Base-by-base conservation (phyloP, 2,113 vertebrate species). In the Bufo gargarizans region DNA sequence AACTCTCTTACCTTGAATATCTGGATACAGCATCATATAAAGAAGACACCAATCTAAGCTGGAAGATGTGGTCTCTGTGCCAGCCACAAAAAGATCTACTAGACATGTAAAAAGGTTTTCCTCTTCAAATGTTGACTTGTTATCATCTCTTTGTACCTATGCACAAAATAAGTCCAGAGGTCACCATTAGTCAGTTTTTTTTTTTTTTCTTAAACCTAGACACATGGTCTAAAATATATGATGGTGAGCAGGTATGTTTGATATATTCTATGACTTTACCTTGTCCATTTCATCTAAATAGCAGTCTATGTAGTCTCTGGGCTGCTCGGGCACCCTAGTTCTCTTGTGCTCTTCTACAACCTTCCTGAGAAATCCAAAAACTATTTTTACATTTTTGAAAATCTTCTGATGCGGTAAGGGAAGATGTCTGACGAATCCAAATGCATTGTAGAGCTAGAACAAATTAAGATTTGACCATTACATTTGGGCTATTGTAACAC, bases 231-330 rank as follows among this genome's bases (percentile, higher is more conserved):
- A 33, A 33, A 33, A 33, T 33, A 33, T 33, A 33, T 33, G 33
- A 33, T 33, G 33, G 33, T 33, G 33, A 33, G 33, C 33, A 71
- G 12, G 3, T 58, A 58, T 58, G 3, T 58, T 58, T 53, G 53
- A 53, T 53, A 53, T 53, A 9, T 53, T 61, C 16, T 4, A 72
- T 11, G 22, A 20, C 22, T 33, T 61, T 77, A 89, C 81, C 83
- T 90, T 91, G 61, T 91, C 89, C 10, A 90, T 86, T 58, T 93
- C 91, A 22, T 93, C 91, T 22, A 94, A 63, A 88, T 93, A 94
- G 55, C 91, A 91, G 56, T 94, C 91, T 56, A 89, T 84, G 63
- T 92, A 88, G 69, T 92, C 88, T 71, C 90, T 82, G 17, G 90
- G 91, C 78, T 93, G 69, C 84, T 88, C 89, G 43, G 86, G 79